Evolutionary conservation across 2,113 vertebrate genomes (phyloP).

Genomic region (Shinisaurus crocodilurus): DNA sequence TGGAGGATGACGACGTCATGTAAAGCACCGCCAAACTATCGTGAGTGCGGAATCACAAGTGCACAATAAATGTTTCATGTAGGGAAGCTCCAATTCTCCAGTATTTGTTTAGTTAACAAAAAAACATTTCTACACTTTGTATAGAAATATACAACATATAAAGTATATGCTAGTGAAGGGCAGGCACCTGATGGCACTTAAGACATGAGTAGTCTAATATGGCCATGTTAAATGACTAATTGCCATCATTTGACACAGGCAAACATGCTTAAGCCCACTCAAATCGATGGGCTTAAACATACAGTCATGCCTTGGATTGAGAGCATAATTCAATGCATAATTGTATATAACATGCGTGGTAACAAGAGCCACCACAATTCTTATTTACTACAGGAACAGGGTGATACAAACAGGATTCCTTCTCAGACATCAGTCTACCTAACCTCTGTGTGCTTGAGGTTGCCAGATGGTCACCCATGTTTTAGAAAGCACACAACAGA

Average conservation of each 20-base stretch:
- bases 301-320: no score
- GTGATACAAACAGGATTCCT: not conserved
- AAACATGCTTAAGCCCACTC: not conserved
- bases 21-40: no score
- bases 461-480: not conserved
- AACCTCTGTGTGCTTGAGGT: not conserved
- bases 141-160: no score
- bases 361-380: not conserved
- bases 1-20: no score
- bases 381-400: not conserved
- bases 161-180: not conserved
- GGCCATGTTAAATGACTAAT: no score
- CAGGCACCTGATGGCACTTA: not conserved
- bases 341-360: not conserved
- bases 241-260: not conserved
- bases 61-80: no score
- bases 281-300: not conserved
- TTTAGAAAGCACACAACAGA: slow-evolving; percentile 7
- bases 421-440: not conserved
- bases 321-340: no score
- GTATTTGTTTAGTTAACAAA: no score
- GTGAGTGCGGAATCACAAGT: no score
- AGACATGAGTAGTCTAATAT: not conserved
- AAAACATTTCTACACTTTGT: no score
- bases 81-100: no score